These are phyloP conservation scores for Callinectes sapidus DNA, from an alignment of 2,888 invertebrate species.

Conservation along the genomic window DNA sequence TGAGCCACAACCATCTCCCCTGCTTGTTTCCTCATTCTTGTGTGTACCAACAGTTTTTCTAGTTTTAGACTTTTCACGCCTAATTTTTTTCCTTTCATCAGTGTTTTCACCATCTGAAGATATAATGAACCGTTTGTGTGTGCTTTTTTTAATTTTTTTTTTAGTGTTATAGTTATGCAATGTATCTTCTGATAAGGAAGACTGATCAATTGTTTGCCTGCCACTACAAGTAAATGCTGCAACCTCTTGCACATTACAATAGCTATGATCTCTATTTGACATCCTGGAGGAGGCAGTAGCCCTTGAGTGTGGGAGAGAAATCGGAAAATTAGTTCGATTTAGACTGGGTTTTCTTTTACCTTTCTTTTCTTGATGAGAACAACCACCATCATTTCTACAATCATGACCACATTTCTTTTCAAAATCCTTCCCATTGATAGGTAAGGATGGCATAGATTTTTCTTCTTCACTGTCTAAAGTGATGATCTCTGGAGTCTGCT, in stretches of 20 bases:
- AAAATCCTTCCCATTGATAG: constrained; percentile 41
- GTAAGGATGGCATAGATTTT: neutral
- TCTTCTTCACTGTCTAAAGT: constrained; percentile 58
- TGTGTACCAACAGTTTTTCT: constrained; percentile 6
- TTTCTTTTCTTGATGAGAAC: constrained; percentile 9
- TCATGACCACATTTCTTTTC: constrained; percentile 53
- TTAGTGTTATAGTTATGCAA: neutral
- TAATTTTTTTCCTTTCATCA: constrained; percentile 1
- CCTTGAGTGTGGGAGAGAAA: neutral
- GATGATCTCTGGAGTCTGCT: constrained; percentile 63
- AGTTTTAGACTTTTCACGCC: constrained; percentile 39
- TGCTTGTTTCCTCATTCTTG: neutral
- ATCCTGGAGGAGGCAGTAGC: neutral
- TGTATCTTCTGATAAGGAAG: constrained; percentile 39
- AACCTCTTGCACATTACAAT: constrained; percentile 46
- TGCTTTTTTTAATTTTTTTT: constrained; percentile 29
- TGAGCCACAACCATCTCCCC: constrained; percentile 19
- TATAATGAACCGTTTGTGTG: neutral
- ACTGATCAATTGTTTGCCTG: neutral
- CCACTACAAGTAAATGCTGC: constrained; percentile 22
- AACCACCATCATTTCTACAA: neutral
- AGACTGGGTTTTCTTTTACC: constrained; percentile 47
- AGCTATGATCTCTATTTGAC: constrained; percentile 56
- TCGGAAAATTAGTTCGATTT: constrained; percentile 50
- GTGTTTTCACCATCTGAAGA: constrained; percentile 39